Percentiles rank a stretch among this genome's conserved stretches.
These are phyloP conservation scores for Plutomurus gul DNA, from an alignment of 1,140 invertebrate species.

Conservation along the genomic window DNA sequence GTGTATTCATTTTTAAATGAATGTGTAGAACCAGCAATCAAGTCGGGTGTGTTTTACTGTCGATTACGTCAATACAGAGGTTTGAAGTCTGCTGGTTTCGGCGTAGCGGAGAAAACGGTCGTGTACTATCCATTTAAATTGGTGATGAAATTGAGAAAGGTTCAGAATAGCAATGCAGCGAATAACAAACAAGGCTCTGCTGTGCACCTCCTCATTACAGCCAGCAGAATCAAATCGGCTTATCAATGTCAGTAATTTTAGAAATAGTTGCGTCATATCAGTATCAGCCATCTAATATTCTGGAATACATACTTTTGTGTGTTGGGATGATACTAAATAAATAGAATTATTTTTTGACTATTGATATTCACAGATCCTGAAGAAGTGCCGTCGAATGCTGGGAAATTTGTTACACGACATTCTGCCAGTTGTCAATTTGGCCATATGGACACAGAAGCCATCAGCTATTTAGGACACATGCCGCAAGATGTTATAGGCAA, in stretches of 20 bases:
- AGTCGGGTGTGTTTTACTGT: slow-evolving; percentile 57
- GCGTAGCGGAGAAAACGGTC: slow-evolving; percentile 65
- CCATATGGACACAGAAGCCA: slow-evolving; percentile 75
- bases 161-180: background rate
- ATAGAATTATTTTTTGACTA: background rate
- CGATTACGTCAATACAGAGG: slow-evolving; percentile 64
- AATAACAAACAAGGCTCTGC: background rate
- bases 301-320: slow-evolving; percentile 68
- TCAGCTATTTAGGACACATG: slow-evolving; percentile 81
- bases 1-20: background rate
- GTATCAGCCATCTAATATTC: slow-evolving; percentile 73
- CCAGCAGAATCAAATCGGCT: slow-evolving; percentile 71
- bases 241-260: slow-evolving; percentile 69
- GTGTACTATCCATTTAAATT: slow-evolving; percentile 75
- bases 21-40: background rate
- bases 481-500: slow-evolving; percentile 84
- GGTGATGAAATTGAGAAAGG: slow-evolving; percentile 65
- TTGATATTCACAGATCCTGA: slow-evolving; percentile 50
- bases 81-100: slow-evolving; percentile 64
- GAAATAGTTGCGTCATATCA: slow-evolving; percentile 65
- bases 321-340: too few species aligned
- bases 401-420: slow-evolving; percentile 75
- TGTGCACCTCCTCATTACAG: slow-evolving; percentile 67
- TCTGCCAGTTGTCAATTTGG: slow-evolving; percentile 72
- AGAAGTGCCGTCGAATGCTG: slow-evolving; percentile 55